These are phyloP conservation scores for Lamprotornis superbus DNA, from an alignment of 2,113 vertebrate species.

Conservation along the genomic window DNA sequence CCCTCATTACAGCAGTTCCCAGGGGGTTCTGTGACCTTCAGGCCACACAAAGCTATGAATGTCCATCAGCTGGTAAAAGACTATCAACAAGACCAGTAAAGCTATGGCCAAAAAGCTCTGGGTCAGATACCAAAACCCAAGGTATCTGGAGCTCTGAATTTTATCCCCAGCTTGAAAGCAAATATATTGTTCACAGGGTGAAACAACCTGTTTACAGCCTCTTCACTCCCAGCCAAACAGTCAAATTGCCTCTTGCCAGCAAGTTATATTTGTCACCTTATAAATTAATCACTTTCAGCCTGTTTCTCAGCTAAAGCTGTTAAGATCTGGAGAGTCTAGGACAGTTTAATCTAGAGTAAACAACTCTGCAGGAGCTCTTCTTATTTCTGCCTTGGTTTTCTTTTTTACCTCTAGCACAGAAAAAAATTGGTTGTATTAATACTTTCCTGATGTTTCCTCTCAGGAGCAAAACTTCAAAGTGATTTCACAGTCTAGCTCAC, in stretches of 20 bases:
- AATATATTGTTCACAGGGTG: background rate
- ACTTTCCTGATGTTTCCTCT: constrained; percentile 46
- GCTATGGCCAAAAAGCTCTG: background rate
- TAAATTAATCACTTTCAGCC: constrained; percentile 53
- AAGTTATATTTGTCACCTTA: constrained; percentile 42
- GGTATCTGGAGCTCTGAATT: background rate
- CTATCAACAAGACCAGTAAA: background rate
- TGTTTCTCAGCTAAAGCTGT: constrained; percentile 13
- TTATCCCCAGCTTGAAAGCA: background rate
- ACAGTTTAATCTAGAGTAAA: constrained; percentile 56
- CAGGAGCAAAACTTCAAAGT: constrained; percentile 61
- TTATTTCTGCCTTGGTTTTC: constrained; percentile 37
- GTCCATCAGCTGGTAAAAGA: background rate
- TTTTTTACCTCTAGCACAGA: background rate
- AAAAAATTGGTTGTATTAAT: constrained; percentile 20
- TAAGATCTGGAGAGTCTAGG: background rate
- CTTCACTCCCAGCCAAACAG: background rate
- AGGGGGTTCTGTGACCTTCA: background rate
- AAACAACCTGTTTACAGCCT: constrained; percentile 22
- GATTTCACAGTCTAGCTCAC: constrained; percentile 61
- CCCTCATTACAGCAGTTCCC: rapidly evolving
- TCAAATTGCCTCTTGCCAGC: background rate
- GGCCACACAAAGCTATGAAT: background rate
- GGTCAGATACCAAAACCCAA: background rate
- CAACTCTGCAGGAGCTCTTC: constrained; percentile 42